Base-by-base conservation (phyloP, 2,888 invertebrate genomes). In the Plebejus melissa region DNA sequence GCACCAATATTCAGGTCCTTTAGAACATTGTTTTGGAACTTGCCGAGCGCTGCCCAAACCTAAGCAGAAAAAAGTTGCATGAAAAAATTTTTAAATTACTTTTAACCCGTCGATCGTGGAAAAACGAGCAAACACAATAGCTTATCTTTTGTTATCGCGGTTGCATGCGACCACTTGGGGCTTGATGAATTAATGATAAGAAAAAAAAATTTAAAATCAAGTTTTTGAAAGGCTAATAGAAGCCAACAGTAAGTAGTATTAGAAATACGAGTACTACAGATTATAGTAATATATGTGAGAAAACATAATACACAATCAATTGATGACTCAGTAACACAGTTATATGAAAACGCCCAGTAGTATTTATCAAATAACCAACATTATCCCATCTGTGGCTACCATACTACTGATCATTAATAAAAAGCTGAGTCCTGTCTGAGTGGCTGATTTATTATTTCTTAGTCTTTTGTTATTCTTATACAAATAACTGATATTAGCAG, bases 1-100 rank as follows among this genome's bases (percentile, higher is more conserved):
- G 82, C 93, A 93, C 93, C 93, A 93, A 81, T 88, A 87, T 75
- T 83, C 81, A 1, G 93, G 93, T 13, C 93, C 93, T 77, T 90
- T 89, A 38, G 86, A 81, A 80, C 93, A 93, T 87, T 91, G 91
- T 82, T 90, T 88, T 76, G 93, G 91, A 77, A 87, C 80, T 83
- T 90, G 90, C 80, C 90, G 87, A 28, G 91, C 92, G 74, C 82
- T 84, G 77, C 91, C 86, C 82, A 88, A 84, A 88, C 85, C 93
- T 93, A 32, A 54, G 87, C 36, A 77, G 81, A 79, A 83, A 85
- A 81, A 79, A 70, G 76, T 50, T 65, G 13, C 50, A 50, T 50
- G 13, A 13, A 50, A 50, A 13, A 54, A 54, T 4, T 22, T 22
- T 22, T 22, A 22, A 22, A 22, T 22, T 22, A 22, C 22, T 22